These are phyloP conservation scores for Archilochus colubris DNA, from an alignment of 2,113 vertebrate genomes.

Conservation along the genomic window DNA sequence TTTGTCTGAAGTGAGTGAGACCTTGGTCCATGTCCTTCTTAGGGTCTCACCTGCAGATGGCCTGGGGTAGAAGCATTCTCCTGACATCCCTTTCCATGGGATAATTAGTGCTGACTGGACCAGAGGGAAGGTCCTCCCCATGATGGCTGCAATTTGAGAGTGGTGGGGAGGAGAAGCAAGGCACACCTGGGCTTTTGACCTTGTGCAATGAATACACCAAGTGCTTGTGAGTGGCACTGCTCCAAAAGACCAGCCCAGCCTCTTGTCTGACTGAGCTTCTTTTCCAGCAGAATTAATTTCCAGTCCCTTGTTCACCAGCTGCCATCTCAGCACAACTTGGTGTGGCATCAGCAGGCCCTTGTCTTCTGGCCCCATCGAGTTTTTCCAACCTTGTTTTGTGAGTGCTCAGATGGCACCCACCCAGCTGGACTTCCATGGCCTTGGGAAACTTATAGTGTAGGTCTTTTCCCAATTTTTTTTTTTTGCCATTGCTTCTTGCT, in stretches of 20 bases:
- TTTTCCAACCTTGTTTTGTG: background rate
- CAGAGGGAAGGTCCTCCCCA: background rate
- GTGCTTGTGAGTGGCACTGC: background rate
- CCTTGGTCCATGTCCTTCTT: background rate
- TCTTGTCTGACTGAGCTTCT: background rate
- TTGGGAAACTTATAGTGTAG: background rate
- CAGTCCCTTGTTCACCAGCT: background rate
- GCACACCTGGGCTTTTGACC: constrained; percentile 49
- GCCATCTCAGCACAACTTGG: background rate
- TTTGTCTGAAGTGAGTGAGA: background rate
- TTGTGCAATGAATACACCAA: background rate
- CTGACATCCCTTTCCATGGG: background rate
- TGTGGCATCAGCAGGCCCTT: background rate
- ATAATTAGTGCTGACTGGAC: background rate
- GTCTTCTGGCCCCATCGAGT: background rate
- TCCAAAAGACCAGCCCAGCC: background rate
- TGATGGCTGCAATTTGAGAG: background rate
- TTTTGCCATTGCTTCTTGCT: background rate
- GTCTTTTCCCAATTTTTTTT: background rate
- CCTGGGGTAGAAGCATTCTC: background rate
- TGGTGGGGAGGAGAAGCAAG: background rate
- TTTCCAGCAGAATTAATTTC: background rate
- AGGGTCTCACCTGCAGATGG: background rate
- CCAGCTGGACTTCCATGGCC: background rate
- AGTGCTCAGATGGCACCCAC: background rate